Percentiles rank a stretch among this genome's conserved stretches.
Conservation (phyloP, 2,888 invertebrate species). For the Ophion obscuratus region DNA sequence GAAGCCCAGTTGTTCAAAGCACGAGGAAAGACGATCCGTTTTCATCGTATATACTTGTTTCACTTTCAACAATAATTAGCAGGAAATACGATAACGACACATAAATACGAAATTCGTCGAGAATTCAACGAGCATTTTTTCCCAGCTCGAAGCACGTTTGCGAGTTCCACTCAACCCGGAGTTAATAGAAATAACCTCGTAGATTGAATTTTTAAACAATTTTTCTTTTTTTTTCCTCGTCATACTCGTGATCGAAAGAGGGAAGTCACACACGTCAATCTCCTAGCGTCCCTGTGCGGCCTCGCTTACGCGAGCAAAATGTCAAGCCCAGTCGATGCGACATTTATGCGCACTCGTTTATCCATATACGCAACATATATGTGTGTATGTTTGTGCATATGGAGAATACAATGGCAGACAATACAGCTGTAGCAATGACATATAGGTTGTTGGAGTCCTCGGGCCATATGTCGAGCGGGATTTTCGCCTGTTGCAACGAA, state of each 20-base stretch:
- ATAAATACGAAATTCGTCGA: not conserved
- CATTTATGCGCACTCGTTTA: constrained; percentile 61
- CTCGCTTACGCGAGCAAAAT: constrained; percentile 57
- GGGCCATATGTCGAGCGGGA: constrained; percentile 77
- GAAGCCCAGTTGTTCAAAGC: not conserved
- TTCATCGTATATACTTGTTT: not conserved
- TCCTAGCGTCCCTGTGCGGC: constrained; percentile 28
- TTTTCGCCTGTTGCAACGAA: constrained; percentile 39
- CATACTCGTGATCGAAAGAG: not conserved
- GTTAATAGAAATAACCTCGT: constrained; percentile 5
- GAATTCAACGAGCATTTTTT: constrained; percentile 3
- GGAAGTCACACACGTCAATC: constrained; percentile 42
- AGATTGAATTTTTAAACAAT: constrained; percentile 21
- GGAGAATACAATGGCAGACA: constrained; percentile 35
- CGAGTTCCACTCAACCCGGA: not conserved
- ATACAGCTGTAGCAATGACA: constrained; percentile 50
- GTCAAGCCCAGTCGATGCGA: constrained; percentile 70
- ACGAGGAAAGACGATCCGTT: constrained; percentile 3
- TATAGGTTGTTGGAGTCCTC: constrained; percentile 44
- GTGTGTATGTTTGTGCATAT: not conserved
- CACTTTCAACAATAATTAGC: not conserved
- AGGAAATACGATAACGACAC: not conserved
- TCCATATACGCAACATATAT: not conserved
- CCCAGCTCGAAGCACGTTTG: not conserved
- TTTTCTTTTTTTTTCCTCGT: constrained; percentile 2